Evolutionary conservation across 1,140 invertebrate genomes (phyloP).

Genomic region (Gonioctena quinquepunctata): DNA sequence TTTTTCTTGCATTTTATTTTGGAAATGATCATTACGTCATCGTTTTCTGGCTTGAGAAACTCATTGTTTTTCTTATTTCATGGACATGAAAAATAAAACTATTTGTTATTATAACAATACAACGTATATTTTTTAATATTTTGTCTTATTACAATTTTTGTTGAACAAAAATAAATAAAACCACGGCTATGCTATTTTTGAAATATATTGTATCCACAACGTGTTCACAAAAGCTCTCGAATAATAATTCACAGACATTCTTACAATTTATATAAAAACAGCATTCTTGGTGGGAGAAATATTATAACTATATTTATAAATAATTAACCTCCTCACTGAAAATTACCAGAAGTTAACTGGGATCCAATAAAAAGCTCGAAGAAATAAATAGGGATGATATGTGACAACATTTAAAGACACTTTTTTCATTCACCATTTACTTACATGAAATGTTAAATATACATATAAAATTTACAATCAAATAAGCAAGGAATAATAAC

Average conservation of each 20-base stretch:
- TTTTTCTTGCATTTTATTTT: too few relatives aligned
- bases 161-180: slow-evolving; percentile 15
- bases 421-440: slow-evolving; percentile 37
- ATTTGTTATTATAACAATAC: too few relatives aligned
- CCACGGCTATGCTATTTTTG: slow-evolving; percentile 36
- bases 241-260: slow-evolving; percentile 49
- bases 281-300: slow-evolving; percentile 51
- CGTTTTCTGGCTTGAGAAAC: too few relatives aligned
- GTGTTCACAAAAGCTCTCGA: slow-evolving; percentile 54
- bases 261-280: slow-evolving; percentile 47
- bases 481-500: slow-evolving; percentile 22
- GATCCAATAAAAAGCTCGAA: background rate
- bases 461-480: slow-evolving; percentile 33
- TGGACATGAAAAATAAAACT: too few relatives aligned
- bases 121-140: too few relatives aligned
- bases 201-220: slow-evolving; percentile 51
- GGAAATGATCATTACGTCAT: too few relatives aligned
- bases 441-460: slow-evolving; percentile 20
- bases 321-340: too few relatives aligned
- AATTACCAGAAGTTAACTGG: too few relatives aligned
- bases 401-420: slow-evolving; percentile 29
- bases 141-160: too few relatives aligned
- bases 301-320: background rate
- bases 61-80: background rate
- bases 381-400: slow-evolving; percentile 12